phyloP scores from a whole-genome alignment of 2,888 invertebrate species.

The Plagodis pulveraria region DNA sequence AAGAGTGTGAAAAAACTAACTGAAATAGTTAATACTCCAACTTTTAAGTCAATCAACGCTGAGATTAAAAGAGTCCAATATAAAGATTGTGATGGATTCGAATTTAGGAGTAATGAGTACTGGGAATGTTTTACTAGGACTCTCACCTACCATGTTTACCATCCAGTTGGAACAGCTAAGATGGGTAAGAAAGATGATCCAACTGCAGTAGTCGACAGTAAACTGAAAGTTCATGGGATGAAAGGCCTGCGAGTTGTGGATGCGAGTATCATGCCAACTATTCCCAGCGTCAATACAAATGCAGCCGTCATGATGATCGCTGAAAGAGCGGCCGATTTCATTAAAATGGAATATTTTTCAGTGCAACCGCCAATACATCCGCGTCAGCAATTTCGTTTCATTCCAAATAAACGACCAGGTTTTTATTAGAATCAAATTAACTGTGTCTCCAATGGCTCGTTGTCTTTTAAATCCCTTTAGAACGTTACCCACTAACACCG shows the following conservation, averaged over 20 bases:
- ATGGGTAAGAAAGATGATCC: conserved; percentile 65
- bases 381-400: too few relatives aligned
- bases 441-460: too few relatives aligned
- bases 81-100: conserved; percentile 61
- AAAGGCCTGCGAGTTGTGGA: conserved; percentile 67
- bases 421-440: too few relatives aligned
- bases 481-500: too few relatives aligned
- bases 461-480: too few relatives aligned
- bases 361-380: too few relatives aligned
- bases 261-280: conserved; percentile 76
- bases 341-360: conserved; percentile 58
- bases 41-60: conserved; percentile 60
- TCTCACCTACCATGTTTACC: conserved; percentile 72
- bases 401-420: too few relatives aligned
- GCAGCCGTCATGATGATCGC: conserved; percentile 78
- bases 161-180: conserved; percentile 75
- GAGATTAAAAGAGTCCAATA: conserved; percentile 64
- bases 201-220: conserved; percentile 63
- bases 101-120: conserved; percentile 63
- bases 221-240: conserved; percentile 61
- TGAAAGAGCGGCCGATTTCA: conserved; percentile 73
- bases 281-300: conserved; percentile 73
- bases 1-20: conserved; percentile 60
- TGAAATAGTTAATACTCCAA: conserved; percentile 64
- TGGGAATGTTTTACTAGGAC: conserved; percentile 78